A percentile compares a stretch with the other conserved stretches of the same genome.
Conservation (phyloP, 2,113 vertebrate species). For the Microtus oregoni region DNA sequence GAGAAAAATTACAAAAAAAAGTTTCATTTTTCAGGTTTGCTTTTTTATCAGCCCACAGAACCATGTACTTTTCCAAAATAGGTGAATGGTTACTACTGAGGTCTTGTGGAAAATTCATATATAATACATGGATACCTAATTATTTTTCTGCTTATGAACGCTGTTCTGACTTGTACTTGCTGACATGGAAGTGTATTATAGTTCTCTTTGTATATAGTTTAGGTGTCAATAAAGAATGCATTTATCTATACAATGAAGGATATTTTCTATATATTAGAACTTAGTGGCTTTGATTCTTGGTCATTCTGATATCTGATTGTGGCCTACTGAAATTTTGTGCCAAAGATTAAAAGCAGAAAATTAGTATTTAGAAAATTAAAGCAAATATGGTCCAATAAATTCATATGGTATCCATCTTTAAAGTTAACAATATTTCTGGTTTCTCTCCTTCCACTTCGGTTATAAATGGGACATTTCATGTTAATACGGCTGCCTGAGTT, state of each 20-base stretch:
- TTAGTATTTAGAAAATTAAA: background rate
- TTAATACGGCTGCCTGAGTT: background rate
- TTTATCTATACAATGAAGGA: background rate
- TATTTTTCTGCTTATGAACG: background rate
- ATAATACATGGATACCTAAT: background rate
- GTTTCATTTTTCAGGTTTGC: background rate
- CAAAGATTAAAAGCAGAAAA: background rate
- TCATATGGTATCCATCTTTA: background rate
- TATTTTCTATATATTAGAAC: background rate
- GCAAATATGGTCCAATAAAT: background rate
- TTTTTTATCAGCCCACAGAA: background rate
- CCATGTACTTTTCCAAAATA: background rate
- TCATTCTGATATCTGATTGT: background rate
- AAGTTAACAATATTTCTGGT: background rate
- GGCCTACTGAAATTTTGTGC: background rate
- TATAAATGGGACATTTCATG: background rate
- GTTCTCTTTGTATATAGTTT: background rate
- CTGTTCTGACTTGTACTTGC: background rate
- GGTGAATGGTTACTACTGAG: background rate
- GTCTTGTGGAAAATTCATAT: background rate
- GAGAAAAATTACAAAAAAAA: background rate
- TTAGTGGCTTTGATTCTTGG: background rate
- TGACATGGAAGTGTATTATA: background rate
- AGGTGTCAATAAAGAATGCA: background rate
- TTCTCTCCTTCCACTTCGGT: background rate